These are phyloP conservation scores for Chlorocebus sabaeus DNA, from an alignment of 2,113 vertebrate genomes.

Conservation along the genomic window DNA sequence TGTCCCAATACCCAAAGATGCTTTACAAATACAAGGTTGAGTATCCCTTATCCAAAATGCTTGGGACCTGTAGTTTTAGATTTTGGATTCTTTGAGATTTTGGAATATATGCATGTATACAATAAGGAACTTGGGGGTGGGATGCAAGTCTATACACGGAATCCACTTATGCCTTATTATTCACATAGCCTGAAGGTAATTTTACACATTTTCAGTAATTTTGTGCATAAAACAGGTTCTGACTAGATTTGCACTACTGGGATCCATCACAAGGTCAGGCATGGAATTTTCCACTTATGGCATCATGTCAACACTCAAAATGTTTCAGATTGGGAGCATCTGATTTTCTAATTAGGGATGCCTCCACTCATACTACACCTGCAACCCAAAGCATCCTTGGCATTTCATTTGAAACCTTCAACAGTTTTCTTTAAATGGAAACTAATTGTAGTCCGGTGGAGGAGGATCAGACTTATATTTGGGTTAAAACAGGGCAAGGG, in stretches of 20 bases:
- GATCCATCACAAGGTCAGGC: not conserved
- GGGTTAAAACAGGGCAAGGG: not conserved
- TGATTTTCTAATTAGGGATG: not conserved
- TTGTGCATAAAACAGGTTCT: not conserved
- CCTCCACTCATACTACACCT: not conserved
- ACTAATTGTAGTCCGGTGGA: not conserved
- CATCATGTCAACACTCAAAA: not conserved
- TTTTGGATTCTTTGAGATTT: not conserved
- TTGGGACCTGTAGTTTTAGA: not conserved
- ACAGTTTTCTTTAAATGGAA: not conserved
- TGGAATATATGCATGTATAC: not conserved
- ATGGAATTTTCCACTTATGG: not conserved
- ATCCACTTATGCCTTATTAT: not conserved
- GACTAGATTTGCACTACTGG: not conserved
- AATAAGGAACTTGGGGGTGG: not conserved
- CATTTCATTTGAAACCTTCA: not conserved
- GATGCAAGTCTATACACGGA: not conserved
- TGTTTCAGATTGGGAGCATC: not conserved
- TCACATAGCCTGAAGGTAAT: not conserved
- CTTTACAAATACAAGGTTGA: not conserved
- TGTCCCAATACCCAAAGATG: not conserved
- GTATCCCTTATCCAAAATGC: not conserved
- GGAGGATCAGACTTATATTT: not conserved
- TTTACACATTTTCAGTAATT: not conserved
- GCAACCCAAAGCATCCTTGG: not conserved